These are phyloP conservation scores for Synanthedon formicaeformis DNA, from an alignment of 2,888 invertebrate genomes.

Conservation along the genomic window DNA sequence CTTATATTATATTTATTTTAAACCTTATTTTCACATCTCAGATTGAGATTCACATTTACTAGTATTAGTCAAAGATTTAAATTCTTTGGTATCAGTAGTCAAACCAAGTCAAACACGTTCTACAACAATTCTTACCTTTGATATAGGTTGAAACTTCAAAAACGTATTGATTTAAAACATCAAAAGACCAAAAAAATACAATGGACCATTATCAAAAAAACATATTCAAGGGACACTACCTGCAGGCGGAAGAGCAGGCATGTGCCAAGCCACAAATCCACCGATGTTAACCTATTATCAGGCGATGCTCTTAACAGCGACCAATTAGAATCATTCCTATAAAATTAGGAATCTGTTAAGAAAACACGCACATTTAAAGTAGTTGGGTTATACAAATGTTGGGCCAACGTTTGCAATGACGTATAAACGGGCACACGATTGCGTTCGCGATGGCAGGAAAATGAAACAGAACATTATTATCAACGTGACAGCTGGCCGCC, in stretches of 20 bases:
- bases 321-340: constrained; percentile 12
- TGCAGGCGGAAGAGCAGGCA: constrained; percentile 13
- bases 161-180: background rate
- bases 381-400: constrained; percentile 14
- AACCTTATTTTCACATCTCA: too few relatives aligned
- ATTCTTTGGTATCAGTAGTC: too few relatives aligned
- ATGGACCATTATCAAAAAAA: constrained; percentile 2
- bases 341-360: constrained; percentile 1
- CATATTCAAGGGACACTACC: constrained; percentile 16
- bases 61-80: too few relatives aligned
- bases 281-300: constrained; percentile 19
- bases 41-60: too few relatives aligned
- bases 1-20: too few relatives aligned
- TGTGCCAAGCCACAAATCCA: background rate
- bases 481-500: constrained; percentile 49
- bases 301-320: constrained; percentile 14
- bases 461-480: constrained; percentile 50
- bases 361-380: constrained; percentile 9
- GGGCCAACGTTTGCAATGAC: constrained; percentile 25
- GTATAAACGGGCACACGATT: constrained; percentile 24
- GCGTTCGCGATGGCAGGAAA: constrained; percentile 33
- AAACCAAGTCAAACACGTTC: too few relatives aligned
- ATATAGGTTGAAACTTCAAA: too few relatives aligned
- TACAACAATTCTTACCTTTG: too few relatives aligned
- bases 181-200: constrained; percentile 6